Evolutionary conservation across 2,888 invertebrate genomes (phyloP).

Genomic region (Mesorhabditis spiculigera): DNA sequence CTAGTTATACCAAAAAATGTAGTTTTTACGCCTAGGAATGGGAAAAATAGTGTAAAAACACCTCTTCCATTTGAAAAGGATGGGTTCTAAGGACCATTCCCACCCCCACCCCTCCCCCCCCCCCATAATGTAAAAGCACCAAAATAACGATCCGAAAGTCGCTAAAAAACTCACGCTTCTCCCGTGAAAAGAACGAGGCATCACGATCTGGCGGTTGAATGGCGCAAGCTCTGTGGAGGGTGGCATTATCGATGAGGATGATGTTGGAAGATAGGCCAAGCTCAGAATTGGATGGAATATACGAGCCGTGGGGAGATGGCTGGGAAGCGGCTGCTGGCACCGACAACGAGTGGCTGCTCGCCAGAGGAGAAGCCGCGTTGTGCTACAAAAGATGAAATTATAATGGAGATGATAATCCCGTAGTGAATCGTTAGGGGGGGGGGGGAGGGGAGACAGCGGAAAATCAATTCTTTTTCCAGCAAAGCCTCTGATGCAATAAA

Average conservation of each 20-base stretch:
- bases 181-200: too few species aligned
- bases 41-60: too few species aligned
- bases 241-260: slow-evolving; percentile 13
- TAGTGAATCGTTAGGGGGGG: not conserved
- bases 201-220: slow-evolving; percentile 6
- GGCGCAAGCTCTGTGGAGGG: slow-evolving; percentile 8
- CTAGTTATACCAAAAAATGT: not conserved
- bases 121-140: not conserved
- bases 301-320: not conserved
- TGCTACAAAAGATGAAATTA: not conserved
- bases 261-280: slow-evolving; percentile 4
- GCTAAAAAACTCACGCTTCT: not conserved
- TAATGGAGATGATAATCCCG: not conserved
- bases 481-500: too few species aligned
- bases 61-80: not conserved
- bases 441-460: not conserved
- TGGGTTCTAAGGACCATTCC: not conserved
- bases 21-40: too few species aligned
- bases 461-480: too few species aligned
- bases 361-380: not conserved
- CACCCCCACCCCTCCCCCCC: not conserved
- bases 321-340: not conserved
- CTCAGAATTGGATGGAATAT: not conserved
- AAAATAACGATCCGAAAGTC: too few species aligned
- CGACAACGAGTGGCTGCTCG: not conserved